phyloP scores from a whole-genome alignment of 2,113 vertebrate genomes.

The Zosterops japonicus region DNA sequence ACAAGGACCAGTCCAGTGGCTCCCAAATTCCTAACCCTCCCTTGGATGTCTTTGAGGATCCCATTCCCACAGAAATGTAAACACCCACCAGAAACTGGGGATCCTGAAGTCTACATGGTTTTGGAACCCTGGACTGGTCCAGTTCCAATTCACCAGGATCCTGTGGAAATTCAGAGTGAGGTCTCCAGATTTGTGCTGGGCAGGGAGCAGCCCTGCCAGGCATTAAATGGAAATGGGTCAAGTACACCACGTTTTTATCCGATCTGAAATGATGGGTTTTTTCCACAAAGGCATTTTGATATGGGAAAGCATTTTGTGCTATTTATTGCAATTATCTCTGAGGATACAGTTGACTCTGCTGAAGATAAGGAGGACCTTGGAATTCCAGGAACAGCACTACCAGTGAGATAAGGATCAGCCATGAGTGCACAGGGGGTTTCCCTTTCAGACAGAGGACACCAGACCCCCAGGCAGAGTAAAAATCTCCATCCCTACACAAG shows the following conservation, averaged over 20 bases:
- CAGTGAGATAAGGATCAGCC: background rate
- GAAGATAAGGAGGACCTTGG: background rate
- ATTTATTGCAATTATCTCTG: background rate
- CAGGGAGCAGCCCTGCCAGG: background rate
- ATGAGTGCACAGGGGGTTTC: background rate
- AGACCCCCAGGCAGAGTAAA: background rate
- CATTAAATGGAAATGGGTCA: background rate
- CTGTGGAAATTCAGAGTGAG: fast-evolving
- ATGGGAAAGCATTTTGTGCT: background rate
- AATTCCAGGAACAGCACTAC: background rate
- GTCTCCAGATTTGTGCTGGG: background rate
- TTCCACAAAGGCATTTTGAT: background rate
- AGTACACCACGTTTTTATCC: background rate
- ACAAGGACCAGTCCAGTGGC: fast-evolving
- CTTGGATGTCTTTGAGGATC: fast-evolving
- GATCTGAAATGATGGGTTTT: background rate
- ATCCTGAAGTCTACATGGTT: background rate
- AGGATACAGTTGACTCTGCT: background rate
- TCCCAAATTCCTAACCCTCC: fast-evolving
- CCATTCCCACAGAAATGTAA: fast-evolving
- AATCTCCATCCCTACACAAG: background rate
- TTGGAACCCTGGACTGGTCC: background rate
- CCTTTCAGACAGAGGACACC: background rate
- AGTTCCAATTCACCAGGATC: background rate
- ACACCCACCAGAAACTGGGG: background rate